Evolutionary conservation across 2,888 invertebrate species (phyloP).

Genomic region (Salpingus planirostris): DNA sequence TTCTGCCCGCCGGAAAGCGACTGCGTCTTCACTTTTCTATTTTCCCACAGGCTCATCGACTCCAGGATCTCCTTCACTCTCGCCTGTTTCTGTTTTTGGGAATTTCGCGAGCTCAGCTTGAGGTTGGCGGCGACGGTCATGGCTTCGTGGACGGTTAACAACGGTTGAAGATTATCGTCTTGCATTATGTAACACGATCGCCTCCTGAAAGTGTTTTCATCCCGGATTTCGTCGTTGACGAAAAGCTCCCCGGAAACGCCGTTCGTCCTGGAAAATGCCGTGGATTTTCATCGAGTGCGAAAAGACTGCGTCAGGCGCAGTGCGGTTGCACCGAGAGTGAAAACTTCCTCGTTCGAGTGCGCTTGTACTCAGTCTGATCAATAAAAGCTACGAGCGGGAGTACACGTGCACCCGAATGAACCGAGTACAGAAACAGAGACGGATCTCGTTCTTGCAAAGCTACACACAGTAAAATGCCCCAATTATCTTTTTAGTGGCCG

Average conservation of each 20-base stretch:
- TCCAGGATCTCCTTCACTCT: slow-evolving; percentile 71
- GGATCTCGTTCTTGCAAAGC: no score
- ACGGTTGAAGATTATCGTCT: slow-evolving; percentile 70
- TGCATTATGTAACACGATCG: slow-evolving; percentile 88
- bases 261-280: slow-evolving; percentile 36
- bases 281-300: no score
- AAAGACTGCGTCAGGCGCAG: not conserved
- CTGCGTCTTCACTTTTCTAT: slow-evolving; percentile 57
- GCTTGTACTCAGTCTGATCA: slow-evolving; percentile 20
- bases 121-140: slow-evolving; percentile 81
- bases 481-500: no score
- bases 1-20: slow-evolving; percentile 82
- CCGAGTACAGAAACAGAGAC: no score
- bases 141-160: slow-evolving; percentile 77
- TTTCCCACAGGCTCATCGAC: slow-evolving; percentile 62
- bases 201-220: slow-evolving; percentile 59
- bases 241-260: slow-evolving; percentile 57
- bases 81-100: slow-evolving; percentile 51
- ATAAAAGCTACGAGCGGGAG: slow-evolving; percentile 8
- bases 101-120: slow-evolving; percentile 63
- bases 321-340: no score
- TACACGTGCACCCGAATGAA: slow-evolving; percentile 15
- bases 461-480: no score
- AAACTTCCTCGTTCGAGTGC: slow-evolving; percentile 15
- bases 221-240: slow-evolving; percentile 62